These are phyloP conservation scores for Heliothis peltigera DNA, from an alignment of 2,888 invertebrate species.

Conservation along the genomic window DNA sequence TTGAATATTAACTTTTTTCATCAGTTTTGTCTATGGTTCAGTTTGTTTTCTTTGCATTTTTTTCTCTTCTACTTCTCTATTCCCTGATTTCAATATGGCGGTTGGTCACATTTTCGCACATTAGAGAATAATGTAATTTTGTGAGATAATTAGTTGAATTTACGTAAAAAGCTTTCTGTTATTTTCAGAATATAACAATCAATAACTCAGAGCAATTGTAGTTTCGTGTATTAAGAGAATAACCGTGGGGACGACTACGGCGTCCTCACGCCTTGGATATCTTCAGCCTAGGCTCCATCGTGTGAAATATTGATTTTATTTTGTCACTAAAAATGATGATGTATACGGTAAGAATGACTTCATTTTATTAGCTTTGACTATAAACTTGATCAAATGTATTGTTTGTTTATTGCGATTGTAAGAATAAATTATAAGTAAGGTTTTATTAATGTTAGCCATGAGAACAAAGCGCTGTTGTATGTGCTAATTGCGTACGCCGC, in stretches of 20 bases:
- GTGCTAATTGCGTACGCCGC: not conserved
- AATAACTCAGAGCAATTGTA: constrained; percentile 23
- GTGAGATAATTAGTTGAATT: constrained; percentile 12
- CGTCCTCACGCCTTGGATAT: constrained; percentile 71
- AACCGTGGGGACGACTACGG: constrained; percentile 52
- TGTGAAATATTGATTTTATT: constrained; percentile 75
- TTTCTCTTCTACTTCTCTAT: constrained; percentile 14
- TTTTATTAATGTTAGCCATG: not conserved
- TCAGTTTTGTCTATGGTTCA: not conserved
- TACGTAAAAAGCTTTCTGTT: constrained; percentile 18
- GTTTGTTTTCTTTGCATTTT: not conserved
- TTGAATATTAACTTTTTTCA: too few relatives aligned
- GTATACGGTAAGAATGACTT: constrained; percentile 81
- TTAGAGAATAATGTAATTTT: constrained; percentile 16
- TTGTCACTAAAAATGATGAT: constrained; percentile 80
- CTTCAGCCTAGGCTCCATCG: constrained; percentile 64
- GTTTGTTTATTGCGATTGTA: constrained; percentile 4
- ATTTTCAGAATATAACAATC: constrained; percentile 45
- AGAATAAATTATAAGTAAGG: too few relatives aligned
- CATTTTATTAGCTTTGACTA: not conserved
- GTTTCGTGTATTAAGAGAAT: constrained; percentile 31
- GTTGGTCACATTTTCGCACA: constrained; percentile 69
- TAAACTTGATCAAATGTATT: not conserved
- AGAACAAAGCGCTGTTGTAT: not conserved
- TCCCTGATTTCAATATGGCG: constrained; percentile 71